Conservation (phyloP, 2,888 invertebrate species). For the Lepetodrilus schrolli region DNA sequence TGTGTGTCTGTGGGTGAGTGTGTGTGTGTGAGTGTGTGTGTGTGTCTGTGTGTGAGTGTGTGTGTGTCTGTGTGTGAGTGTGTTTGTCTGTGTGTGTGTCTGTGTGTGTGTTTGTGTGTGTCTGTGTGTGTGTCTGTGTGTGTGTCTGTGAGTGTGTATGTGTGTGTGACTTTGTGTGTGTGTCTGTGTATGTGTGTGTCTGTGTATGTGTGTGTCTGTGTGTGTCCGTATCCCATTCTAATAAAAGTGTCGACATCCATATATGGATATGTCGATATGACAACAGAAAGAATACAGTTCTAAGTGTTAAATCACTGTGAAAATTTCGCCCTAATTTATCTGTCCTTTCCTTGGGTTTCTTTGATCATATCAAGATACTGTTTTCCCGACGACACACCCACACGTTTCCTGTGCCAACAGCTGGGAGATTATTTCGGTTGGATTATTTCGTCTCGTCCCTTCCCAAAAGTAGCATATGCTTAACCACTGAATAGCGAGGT, state of each 20-base stretch:
- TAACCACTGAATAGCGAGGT: not conserved
- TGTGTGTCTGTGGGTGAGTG: not conserved
- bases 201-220: too few species aligned
- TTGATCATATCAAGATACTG: not conserved
- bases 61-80: conserved; percentile 28
- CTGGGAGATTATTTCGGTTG: conserved; percentile 6
- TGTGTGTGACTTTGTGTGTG: too few species aligned
- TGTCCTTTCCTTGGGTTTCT: not conserved
- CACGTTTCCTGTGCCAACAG: not conserved
- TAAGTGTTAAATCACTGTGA: not conserved
- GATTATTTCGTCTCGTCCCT: not conserved
- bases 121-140: not conserved
- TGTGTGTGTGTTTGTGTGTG: conserved; percentile 17
- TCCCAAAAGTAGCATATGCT: not conserved
- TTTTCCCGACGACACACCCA: not conserved
- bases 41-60: conserved; percentile 30
- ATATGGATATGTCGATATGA: too few species aligned
- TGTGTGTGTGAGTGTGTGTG: conserved; percentile 29
- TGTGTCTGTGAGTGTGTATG: not conserved
- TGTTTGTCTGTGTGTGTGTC: conserved; percentile 28
- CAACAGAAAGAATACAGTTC: not conserved
- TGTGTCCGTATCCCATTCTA: too few species aligned
- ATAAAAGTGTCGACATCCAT: too few species aligned
- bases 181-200: too few species aligned
- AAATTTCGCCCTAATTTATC: not conserved